Base-by-base conservation (phyloP, 1,140 invertebrate genomes). In the Microplitis mediator region DNA sequence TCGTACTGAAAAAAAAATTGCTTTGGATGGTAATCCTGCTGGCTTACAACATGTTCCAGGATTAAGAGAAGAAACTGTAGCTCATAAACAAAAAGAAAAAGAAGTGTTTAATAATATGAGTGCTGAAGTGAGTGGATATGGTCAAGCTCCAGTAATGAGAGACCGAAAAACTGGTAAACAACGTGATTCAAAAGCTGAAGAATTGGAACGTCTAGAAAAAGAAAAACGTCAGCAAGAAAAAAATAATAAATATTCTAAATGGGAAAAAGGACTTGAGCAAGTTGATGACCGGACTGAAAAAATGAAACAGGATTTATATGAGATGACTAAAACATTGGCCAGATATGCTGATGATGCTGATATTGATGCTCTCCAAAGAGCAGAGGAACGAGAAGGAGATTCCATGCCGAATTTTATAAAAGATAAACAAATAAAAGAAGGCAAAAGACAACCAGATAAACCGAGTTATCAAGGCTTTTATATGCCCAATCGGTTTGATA, bases 291-390 rank as follows among this genome's bases (percentile, higher is more conserved):
- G 91, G 35, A 88, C 91, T 61, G 87, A 91, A 35, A 90, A 91
- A 68, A 80, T 93, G 0, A 85, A 92, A 51, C 91, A 94, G 35
- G 92, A 92, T 79, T 76, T 94, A 0, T 90, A 97, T 74, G 97
- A 98, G 85, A 93, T 95, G 78, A 89, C 90, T 4, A 99, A 99
- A 83, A 97, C 97, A 3, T 84, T 99, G 31, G 96, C 98, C 0
- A 88, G 97, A 52, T 95, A 95, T 82, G 92, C 90, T 45, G 93
- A 96, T 81, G 98, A 99, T 82, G 88, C 90, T 68, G 98, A 99
- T 86, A 84, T 98, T 74, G 97, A 99, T 76, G 84, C 86, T 5
- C 87, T 90, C 74, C 84, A 97, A 9, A 92, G 91, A 66, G 90
- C 93, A 13, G 87, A 92, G 78, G 93, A 96, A 74, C 88, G 94